These are phyloP conservation scores for Recurvirostra avosetta DNA, from an alignment of 2,113 vertebrate genomes.

Conservation along the genomic window DNA sequence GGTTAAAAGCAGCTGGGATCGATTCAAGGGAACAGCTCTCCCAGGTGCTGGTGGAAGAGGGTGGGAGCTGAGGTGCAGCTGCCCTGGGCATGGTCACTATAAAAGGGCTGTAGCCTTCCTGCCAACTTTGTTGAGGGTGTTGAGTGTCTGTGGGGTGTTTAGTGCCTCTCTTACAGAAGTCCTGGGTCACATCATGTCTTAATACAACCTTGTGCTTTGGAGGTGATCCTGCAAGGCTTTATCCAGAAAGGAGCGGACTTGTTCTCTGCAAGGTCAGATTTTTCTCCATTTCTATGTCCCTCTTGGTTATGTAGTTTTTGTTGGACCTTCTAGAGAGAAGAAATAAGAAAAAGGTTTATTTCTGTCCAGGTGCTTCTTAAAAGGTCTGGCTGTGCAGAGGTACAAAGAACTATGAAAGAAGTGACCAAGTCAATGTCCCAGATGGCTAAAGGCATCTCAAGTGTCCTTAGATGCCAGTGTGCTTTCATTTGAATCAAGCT, in stretches of 20 bases:
- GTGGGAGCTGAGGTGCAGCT: neutral
- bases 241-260: neutral
- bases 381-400: neutral
- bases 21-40: neutral
- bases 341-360: neutral
- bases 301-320: neutral
- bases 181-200: neutral
- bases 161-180: neutral
- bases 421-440: neutral
- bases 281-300: fast-evolving
- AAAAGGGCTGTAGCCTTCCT: neutral
- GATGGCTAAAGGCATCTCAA: neutral
- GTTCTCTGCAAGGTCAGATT: neutral
- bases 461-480: neutral
- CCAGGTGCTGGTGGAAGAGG: neutral
- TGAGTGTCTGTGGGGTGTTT: neutral
- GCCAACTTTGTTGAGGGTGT: neutral
- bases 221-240: too few relatives aligned
- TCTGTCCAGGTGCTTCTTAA: neutral
- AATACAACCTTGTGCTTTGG: neutral
- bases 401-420: neutral
- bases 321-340: neutral
- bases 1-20: neutral
- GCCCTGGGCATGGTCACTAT: neutral
- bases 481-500: neutral